Evolutionary conservation across 2,113 vertebrate species (phyloP), one percentile per base, ranked within the genome.

Genomic region (Pagrus major): DNA sequence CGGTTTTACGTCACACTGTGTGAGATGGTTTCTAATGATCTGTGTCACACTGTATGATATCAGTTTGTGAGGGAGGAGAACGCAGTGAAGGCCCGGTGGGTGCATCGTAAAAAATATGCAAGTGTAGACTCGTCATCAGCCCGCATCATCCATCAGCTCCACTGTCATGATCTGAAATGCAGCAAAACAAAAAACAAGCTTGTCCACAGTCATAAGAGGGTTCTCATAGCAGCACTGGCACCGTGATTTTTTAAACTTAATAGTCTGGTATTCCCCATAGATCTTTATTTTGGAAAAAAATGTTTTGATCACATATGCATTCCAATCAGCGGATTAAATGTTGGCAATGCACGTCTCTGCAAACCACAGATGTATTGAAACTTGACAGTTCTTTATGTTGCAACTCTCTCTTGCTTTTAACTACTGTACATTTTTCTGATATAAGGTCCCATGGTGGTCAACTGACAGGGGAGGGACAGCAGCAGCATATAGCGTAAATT

Each of bases 81-180:
- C 2, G 21, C 14, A 41, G 6, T 21, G 25, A 52, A 8, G 29
- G 20, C 27, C 9, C 2, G 5, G 20, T 42, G 76, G 5, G 20
- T 42, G 76, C 11, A 27, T 46, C 3, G 0, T 3, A 42, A 70
- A 46, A 80, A 63, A 74, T 52, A 5, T 71, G 65, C 87, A 86
- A 64, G 88, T 54, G 68, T 35, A 68, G 55, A 74, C 88, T 73
- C 42, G 64, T 76, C 81, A 86, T 67, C 41, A 27, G 29, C 80
- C 85, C 69, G 41, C 85, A 90, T 83, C 49, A 52, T 44, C 71
- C 12, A 3, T 47, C 69, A 68, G 59, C 51, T 52, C 31, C 23
- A 0, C 72, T 47, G 60, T 83, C 70, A 49, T 66, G 74, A 69
- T 83, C 47, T 69, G n/a, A 76, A 86, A 71, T 66, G 31, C 47